Base-by-base conservation (phyloP, 2,797 vertebrate species). In the Parambassis ranga region DNA sequence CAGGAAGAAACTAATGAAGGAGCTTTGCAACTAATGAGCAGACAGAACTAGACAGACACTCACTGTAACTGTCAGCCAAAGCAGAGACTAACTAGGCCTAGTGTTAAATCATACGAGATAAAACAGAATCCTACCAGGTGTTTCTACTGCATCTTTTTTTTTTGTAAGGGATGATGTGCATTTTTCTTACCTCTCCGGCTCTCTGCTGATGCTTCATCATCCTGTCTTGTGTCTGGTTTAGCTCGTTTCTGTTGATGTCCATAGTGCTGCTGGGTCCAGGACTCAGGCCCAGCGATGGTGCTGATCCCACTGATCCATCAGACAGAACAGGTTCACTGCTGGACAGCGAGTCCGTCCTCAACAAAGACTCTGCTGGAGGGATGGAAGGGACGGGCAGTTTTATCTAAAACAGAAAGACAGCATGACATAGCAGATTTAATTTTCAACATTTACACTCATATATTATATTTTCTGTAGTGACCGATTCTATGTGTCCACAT, bases 131-230 rank as follows among this genome's bases (percentile, higher is more conserved):
- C 16, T 47, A 5, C 3, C 22, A 28, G 32, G 46, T 49, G 7
- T 15, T 22, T 33, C 18, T 44, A 16, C 9, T 37, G 7, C 6
- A 36, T n/a, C 11, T 8, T n/a, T 30, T 23, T 44, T 28, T 30
- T n/a, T n/a, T n/a, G n/a, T n/a, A n/a, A n/a, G n/a, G n/a, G n/a
- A 7, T 27, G 10, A 10, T 4, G 1, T 23, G 10, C 32, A 10
- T 18, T 15, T 13, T 51, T 28, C 65, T 87, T 39, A 94, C 96
- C 90, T 96, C 94, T 70, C 86, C 90, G 67, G 91, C 83, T 80
- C 95, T 94, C 51, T 93, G 91, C 56, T 95, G 94, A 62, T 92
- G 91, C 59, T 94, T 93, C 4, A 94, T 92, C 71, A 95, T 92
- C 64, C 94, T 93, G 52, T 95, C 93, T 37, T 94, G 92, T 5